A percentile compares a stretch with the other conserved stretches of the same genome.
phyloP scores from a whole-genome alignment of 1,140 invertebrate species.

The Habropoda laboriosa region DNA sequence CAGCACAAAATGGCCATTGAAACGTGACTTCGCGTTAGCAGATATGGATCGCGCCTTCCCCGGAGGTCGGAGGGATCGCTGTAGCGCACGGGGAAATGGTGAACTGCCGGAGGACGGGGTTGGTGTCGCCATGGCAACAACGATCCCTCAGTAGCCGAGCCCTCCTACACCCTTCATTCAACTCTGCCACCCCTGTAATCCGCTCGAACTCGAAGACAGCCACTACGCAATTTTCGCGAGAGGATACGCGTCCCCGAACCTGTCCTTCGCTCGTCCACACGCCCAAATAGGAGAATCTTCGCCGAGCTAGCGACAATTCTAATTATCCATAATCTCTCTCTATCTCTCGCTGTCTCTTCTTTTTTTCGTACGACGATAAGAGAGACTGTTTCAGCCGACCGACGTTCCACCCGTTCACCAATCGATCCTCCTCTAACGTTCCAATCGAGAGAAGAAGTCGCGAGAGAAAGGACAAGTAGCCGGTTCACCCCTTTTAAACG shows the following conservation, averaged over 20 bases:
- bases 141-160: constrained; percentile 79
- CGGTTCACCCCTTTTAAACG: neutral
- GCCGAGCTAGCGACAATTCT: neutral
- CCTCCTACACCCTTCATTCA: constrained; percentile 76
- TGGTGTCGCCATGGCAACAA: constrained; percentile 78
- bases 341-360: neutral
- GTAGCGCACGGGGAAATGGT: constrained; percentile 65
- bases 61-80: constrained; percentile 61
- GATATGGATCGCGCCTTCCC: constrained; percentile 76
- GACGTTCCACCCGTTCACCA: neutral
- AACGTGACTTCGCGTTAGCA: constrained; percentile 74
- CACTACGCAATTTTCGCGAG: constrained; percentile 69
- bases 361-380: too few relatives aligned
- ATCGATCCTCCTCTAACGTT: constrained; percentile 12
- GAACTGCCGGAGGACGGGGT: constrained; percentile 71
- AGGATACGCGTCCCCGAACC: constrained; percentile 49
- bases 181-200: constrained; percentile 71
- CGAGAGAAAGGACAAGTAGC: constrained; percentile 19
- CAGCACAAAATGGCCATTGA: constrained; percentile 76
- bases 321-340: neutral
- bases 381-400: neutral
- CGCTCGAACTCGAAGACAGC: constrained; percentile 71
- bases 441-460: neutral
- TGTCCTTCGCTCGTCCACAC: neutral
- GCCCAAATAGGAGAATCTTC: constrained; percentile 8